phyloP scores from a whole-genome alignment of 2,113 vertebrate species.

The Nibea albiflora region DNA sequence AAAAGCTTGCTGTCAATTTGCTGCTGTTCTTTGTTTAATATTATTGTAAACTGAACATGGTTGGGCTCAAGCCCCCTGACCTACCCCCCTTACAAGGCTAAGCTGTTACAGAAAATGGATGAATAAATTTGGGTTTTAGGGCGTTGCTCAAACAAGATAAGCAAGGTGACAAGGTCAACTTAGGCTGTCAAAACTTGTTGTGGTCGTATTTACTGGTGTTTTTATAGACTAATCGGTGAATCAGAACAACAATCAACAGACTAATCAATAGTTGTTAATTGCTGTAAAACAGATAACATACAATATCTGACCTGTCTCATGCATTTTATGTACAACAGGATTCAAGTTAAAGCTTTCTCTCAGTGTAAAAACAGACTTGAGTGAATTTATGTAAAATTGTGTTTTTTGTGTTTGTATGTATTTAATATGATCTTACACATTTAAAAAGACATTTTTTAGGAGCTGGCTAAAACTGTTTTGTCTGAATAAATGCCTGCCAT shows the following conservation, averaged over 20 bases:
- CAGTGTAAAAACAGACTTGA: too few relatives aligned
- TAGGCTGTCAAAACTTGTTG: background rate
- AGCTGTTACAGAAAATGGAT: too few relatives aligned
- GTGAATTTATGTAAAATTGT: too few relatives aligned
- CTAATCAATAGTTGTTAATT: background rate
- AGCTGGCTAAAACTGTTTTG: background rate
- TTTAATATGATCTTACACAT: too few relatives aligned
- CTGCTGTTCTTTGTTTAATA: background rate
- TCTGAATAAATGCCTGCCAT: conserved; percentile 14
- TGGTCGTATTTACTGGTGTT: background rate
- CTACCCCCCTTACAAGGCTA: too few relatives aligned
- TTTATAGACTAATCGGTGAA: background rate
- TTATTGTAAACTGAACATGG: background rate
- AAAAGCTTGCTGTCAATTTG: background rate
- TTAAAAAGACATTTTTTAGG: background rate
- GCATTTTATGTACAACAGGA: too few relatives aligned
- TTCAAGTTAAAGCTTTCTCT: too few relatives aligned
- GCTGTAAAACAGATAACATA: too few relatives aligned
- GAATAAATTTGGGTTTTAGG: background rate
- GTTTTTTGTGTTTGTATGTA: too few relatives aligned
- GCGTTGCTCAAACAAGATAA: background rate
- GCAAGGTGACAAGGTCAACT: background rate
- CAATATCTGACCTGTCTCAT: too few relatives aligned
- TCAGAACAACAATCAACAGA: background rate
- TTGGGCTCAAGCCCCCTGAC: too few relatives aligned